Conservation (phyloP, 2,888 invertebrate species). For the Orchesellides sinensis region DNA sequence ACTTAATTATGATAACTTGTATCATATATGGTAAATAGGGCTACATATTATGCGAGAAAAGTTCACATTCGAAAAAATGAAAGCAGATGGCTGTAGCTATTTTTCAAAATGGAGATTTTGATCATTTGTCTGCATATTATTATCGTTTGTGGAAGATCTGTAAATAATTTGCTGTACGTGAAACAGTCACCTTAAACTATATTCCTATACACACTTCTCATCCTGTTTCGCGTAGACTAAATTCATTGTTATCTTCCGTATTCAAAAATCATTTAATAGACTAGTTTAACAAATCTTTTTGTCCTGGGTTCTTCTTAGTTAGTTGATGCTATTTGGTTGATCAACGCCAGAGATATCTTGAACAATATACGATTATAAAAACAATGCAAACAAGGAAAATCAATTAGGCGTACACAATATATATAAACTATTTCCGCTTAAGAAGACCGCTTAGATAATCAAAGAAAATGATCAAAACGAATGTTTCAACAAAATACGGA, state of each 20-base stretch:
- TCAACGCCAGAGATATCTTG: neutral
- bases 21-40: neutral
- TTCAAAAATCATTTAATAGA: too few relatives aligned
- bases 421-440: neutral
- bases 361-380: conserved; percentile 29
- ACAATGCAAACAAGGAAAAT: conserved; percentile 39
- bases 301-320: neutral
- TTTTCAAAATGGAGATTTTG: neutral
- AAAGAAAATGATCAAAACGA: neutral
- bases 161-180: too few relatives aligned
- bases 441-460: neutral
- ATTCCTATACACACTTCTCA: too few relatives aligned
- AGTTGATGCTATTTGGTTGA: neutral
- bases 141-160: too few relatives aligned
- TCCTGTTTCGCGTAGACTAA: too few relatives aligned
- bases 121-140: too few relatives aligned
- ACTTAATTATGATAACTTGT: conserved; percentile 29
- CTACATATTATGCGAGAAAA: neutral
- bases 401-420: conserved; percentile 19
- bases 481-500: neutral
- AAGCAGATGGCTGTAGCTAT: neutral
- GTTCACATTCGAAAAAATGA: neutral
- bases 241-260: too few relatives aligned
- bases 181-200: too few relatives aligned
- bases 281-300: neutral